Percentiles rank a stretch among this genome's conserved stretches.
phyloP scores from a whole-genome alignment of 2,113 vertebrate genomes.

The Lycaon pictus region DNA sequence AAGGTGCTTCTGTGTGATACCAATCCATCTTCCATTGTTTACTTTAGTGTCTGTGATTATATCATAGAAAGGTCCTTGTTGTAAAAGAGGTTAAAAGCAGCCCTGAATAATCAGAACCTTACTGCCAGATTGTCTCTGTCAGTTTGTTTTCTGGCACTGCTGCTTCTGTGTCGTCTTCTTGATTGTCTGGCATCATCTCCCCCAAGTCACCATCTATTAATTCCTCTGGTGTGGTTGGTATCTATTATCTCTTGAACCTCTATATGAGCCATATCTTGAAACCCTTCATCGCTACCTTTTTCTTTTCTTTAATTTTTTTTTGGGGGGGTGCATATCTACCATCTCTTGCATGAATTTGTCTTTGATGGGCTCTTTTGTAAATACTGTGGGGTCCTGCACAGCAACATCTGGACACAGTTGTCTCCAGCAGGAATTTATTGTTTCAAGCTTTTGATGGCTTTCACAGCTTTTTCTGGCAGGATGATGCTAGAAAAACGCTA shows the following conservation, averaged over 20 bases:
- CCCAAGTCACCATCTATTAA: background rate
- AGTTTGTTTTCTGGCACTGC: background rate
- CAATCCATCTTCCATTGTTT: background rate
- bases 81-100: background rate
- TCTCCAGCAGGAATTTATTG: background rate
- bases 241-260: background rate
- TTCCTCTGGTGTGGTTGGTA: background rate
- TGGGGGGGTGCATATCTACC: background rate
- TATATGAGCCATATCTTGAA: background rate
- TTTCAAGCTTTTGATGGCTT: background rate
- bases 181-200: background rate
- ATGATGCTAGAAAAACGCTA: background rate
- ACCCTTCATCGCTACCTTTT: background rate
- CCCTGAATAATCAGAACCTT: background rate
- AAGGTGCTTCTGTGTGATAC: background rate
- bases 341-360: background rate
- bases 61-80: background rate
- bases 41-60: background rate
- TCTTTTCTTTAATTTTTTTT: too few relatives aligned
- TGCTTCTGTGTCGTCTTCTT: background rate
- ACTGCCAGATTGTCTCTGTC: background rate
- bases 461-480: background rate
- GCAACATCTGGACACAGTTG: background rate
- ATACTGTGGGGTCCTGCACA: background rate
- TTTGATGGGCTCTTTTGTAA: background rate